phyloP scores from a whole-genome alignment of 2,797 vertebrate genomes.

The Sebastes alutus region DNA sequence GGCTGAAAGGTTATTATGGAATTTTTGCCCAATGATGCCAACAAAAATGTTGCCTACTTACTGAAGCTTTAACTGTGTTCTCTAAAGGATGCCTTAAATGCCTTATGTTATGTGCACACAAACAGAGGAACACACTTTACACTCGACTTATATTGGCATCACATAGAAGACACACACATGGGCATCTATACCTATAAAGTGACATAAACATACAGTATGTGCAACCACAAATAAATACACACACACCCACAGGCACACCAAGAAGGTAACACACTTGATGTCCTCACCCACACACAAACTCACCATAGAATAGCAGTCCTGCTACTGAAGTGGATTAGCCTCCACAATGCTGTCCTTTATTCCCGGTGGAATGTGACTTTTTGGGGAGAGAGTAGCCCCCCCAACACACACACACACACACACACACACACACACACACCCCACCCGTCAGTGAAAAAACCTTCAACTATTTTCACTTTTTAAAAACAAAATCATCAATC shows the following conservation, averaged over 20 bases:
- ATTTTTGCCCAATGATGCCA: too few relatives aligned
- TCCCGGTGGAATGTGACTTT: slow-evolving; percentile 75
- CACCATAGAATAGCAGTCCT: slow-evolving; percentile 34
- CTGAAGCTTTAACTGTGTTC: neutral
- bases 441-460: slow-evolving; percentile 30
- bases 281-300: slow-evolving; percentile 41
- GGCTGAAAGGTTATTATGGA: too few relatives aligned
- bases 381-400: slow-evolving; percentile 29
- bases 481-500: slow-evolving; percentile 87
- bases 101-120: too few relatives aligned
- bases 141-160: neutral
- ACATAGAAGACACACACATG: neutral
- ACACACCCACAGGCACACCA: slow-evolving; percentile 19
- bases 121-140: neutral
- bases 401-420: neutral
- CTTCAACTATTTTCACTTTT: slow-evolving; percentile 79
- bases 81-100: neutral
- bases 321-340: slow-evolving; percentile 72
- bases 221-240: neutral
- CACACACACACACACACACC: neutral
- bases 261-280: slow-evolving; percentile 13
- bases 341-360: slow-evolving; percentile 79
- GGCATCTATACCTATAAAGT: neutral
- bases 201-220: neutral
- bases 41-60: too few relatives aligned